Percentiles rank a stretch among this genome's conserved stretches.
These are phyloP conservation scores for Lampris megalopsis DNA, from an alignment of 2,113 vertebrate species.

Conservation along the genomic window DNA sequence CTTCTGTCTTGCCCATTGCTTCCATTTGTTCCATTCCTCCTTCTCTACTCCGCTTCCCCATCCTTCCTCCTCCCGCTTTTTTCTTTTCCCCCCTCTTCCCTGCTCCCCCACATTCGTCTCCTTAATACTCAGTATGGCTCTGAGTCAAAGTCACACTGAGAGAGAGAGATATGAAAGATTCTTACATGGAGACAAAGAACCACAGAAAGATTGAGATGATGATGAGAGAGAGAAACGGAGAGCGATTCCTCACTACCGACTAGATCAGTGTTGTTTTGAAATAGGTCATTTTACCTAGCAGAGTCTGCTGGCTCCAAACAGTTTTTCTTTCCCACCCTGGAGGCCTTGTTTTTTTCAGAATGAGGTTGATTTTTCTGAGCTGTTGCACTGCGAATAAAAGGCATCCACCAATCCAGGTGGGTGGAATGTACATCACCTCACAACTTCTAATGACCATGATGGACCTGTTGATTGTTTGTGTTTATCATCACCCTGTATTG, in stretches of 20 bases:
- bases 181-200: constrained; percentile 31
- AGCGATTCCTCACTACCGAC: constrained; percentile 42
- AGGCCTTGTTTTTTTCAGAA: too few species aligned
- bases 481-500: too few species aligned
- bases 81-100: not conserved
- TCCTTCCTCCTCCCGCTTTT: not conserved
- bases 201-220: constrained; percentile 18
- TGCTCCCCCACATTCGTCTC: constrained; percentile 16
- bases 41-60: not conserved
- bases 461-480: too few species aligned
- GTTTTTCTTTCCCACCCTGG: constrained; percentile 15
- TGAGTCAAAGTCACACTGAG: constrained; percentile 34
- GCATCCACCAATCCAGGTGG: too few species aligned
- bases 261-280: constrained; percentile 68
- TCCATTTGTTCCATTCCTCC: not conserved
- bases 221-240: constrained; percentile 17
- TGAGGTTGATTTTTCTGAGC: too few species aligned
- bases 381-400: too few species aligned
- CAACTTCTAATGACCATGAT: too few species aligned
- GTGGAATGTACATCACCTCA: too few species aligned
- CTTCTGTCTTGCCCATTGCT: too few species aligned
- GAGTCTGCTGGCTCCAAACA: constrained; percentile 48
- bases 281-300: constrained; percentile 56
- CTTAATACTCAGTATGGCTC: constrained; percentile 33
- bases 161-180: constrained; percentile 23